Evolutionary conservation across 1,140 invertebrate species (phyloP).

Genomic region (Drosophila ogumai): DNA sequence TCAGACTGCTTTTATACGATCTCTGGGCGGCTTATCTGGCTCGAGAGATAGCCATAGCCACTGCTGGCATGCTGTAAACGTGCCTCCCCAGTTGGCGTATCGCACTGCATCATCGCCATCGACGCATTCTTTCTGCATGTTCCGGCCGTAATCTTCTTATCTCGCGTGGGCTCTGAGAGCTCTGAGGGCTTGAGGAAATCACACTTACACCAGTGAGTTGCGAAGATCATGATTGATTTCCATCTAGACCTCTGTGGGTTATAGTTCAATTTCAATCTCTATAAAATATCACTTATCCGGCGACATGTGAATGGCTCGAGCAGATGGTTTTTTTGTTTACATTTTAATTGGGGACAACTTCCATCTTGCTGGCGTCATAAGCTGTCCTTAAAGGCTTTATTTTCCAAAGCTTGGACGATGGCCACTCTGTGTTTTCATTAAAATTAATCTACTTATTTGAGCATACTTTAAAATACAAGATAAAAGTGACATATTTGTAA

Average conservation of each 20-base stretch:
- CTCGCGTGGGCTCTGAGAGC: slow-evolving; percentile 10
- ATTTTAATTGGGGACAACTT: not conserved
- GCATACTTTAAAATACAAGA: not conserved
- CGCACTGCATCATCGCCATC: slow-evolving; percentile 2
- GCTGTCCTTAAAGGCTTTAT: not conserved
- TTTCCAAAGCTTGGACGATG: not conserved
- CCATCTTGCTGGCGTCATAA: not conserved
- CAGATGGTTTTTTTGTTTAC: not conserved
- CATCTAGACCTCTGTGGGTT: not conserved
- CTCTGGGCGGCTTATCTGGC: slow-evolving; percentile 17
- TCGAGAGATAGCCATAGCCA: not conserved
- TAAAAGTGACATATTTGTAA: not conserved
- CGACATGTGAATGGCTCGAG: not conserved
- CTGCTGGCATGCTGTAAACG: slow-evolving; percentile 45
- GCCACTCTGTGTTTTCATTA: not conserved
- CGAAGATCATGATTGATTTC: slow-evolving; percentile 3
- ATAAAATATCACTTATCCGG: too few relatives aligned
- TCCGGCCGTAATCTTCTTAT: slow-evolving; percentile 21
- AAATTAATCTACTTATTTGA: not conserved
- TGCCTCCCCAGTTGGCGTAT: slow-evolving; percentile 13
- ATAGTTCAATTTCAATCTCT: too few relatives aligned
- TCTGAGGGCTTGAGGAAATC: slow-evolving; percentile 5
- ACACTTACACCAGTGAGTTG: not conserved
- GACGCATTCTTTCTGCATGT: slow-evolving; percentile 49
- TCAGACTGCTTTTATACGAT: slow-evolving; percentile 34